Evolutionary conservation across 2,888 invertebrate genomes (phyloP).

Genomic region (Drosophila kambysellisi): DNA sequence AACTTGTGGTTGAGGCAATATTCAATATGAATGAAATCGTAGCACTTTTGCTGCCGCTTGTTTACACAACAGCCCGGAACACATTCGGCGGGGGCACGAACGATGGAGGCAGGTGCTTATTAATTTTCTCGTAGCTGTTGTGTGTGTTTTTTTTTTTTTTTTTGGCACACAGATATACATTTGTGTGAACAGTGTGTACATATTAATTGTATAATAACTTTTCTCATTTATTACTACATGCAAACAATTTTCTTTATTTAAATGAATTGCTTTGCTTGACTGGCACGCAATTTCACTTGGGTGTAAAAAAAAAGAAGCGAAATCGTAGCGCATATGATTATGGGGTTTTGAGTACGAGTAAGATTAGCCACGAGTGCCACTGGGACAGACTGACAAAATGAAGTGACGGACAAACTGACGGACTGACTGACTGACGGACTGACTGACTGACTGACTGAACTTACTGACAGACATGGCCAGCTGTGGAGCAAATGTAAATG

Average conservation of each 20-base stretch:
- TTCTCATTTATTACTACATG: slow-evolving; percentile 68
- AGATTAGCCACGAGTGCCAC: slow-evolving; percentile 14
- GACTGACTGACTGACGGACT: slow-evolving; percentile 35
- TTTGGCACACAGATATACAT: slow-evolving; percentile 6
- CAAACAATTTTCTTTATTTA: slow-evolving; percentile 75
- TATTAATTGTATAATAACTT: slow-evolving; percentile 77
- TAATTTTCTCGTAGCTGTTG: slow-evolving; percentile 24
- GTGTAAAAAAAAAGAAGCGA: slow-evolving; percentile 45
- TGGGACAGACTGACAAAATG: slow-evolving; percentile 14
- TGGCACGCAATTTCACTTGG: slow-evolving; percentile 71
- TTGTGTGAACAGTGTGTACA: slow-evolving; percentile 18
- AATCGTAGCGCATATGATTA: slow-evolving; percentile 56
- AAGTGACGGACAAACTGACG: slow-evolving; percentile 14
- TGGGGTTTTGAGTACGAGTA: slow-evolving; percentile 38
- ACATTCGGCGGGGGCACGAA: slow-evolving; percentile 57
- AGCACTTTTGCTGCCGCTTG: neutral
- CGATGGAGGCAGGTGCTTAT: slow-evolving; percentile 58
- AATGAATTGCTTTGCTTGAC: slow-evolving; percentile 73
- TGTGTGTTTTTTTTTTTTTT: slow-evolving; percentile 21
- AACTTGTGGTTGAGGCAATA: slow-evolving; percentile 1
- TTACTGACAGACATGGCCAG: slow-evolving; percentile 48
- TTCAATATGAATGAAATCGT: slow-evolving; percentile 7
- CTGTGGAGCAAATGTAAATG: slow-evolving; percentile 40
- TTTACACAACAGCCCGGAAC: slow-evolving; percentile 33
- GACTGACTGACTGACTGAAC: slow-evolving; percentile 18